Percentiles rank a stretch among this genome's conserved stretches.
Conservation (phyloP, 2,888 invertebrate genomes). For the Drosophila quasianomalipes region DNA sequence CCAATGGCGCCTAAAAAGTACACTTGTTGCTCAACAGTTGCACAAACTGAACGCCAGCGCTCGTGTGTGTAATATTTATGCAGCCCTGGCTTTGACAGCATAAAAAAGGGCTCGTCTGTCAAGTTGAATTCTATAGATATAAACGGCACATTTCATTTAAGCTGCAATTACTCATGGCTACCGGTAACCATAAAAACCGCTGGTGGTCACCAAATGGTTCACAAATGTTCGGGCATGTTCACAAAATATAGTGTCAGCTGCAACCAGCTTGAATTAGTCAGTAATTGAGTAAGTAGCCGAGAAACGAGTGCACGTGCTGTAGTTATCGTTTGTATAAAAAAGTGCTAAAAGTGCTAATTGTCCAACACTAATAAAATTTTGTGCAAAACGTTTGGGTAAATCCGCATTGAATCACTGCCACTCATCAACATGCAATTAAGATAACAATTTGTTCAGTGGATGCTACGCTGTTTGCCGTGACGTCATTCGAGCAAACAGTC, state of each 20-base stretch:
- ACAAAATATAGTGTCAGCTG: conserved; percentile 1
- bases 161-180: conserved; percentile 29
- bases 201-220: conserved; percentile 23
- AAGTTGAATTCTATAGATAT: conserved; percentile 7
- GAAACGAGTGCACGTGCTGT: conserved; percentile 37
- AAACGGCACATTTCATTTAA: not conserved
- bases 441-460: conserved; percentile 18
- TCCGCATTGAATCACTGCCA: conserved; percentile 5
- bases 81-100: conserved; percentile 36
- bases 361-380: not conserved
- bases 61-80: not conserved
- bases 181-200: conserved; percentile 8
- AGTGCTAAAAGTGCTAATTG: conserved; percentile 1
- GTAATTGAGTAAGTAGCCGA: conserved; percentile 18
- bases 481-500: conserved; percentile 49
- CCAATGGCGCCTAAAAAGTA: not conserved
- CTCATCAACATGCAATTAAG: conserved; percentile 14
- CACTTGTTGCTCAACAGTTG: conserved; percentile 30
- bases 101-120: conserved; percentile 53
- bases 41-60: conserved; percentile 23
- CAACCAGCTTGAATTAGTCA: conserved; percentile 3
- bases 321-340: conserved; percentile 17
- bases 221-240: conserved; percentile 3
- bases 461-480: conserved; percentile 33
- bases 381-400: conserved; percentile 11